phyloP scores from a whole-genome alignment of 2,888 invertebrate genomes.

The Drosophila aldrichi region DNA sequence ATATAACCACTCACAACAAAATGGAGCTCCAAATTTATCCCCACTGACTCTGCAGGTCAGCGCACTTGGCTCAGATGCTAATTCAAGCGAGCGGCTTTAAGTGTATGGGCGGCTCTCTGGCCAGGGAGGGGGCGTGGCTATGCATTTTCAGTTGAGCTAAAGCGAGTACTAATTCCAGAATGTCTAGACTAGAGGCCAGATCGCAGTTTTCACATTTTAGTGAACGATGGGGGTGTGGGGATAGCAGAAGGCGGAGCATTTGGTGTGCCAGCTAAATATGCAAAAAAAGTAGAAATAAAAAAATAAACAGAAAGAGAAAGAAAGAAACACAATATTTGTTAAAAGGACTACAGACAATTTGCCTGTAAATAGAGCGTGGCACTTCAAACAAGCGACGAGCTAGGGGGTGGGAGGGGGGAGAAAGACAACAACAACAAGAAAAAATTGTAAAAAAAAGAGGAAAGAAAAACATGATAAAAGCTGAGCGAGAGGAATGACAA shows the following conservation, averaged over 20 bases:
- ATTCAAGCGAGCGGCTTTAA: slow-evolving; percentile 44
- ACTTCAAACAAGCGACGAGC: slow-evolving; percentile 72
- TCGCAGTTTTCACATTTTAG: slow-evolving; percentile 49
- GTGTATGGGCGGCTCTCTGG: neutral
- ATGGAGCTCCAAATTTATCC: slow-evolving; percentile 26
- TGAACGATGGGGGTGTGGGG: neutral
- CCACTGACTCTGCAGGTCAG: slow-evolving; percentile 54
- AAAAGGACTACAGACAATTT: slow-evolving; percentile 82
- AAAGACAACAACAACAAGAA: slow-evolving; percentile 34
- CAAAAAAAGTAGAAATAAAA: slow-evolving; percentile 12
- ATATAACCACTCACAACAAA: slow-evolving; percentile 36
- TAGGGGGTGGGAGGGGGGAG: too few relatives aligned
- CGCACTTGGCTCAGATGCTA: slow-evolving; percentile 55
- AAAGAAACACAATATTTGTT: slow-evolving; percentile 72
- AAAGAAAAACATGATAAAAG: slow-evolving; percentile 63
- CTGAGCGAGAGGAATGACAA: slow-evolving; percentile 27
- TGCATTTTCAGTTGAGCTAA: slow-evolving; percentile 65
- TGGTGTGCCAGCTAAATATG: slow-evolving; percentile 47
- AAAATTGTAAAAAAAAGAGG: slow-evolving; percentile 32
- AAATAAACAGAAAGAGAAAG: neutral
- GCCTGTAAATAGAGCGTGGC: slow-evolving; percentile 81
- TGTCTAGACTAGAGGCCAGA: slow-evolving; percentile 63
- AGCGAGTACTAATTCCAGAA: slow-evolving; percentile 66
- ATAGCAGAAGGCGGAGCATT: neutral
- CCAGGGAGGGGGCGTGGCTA: neutral